phyloP scores from a whole-genome alignment of 2,888 invertebrate species.

The Lobophora halterata region DNA sequence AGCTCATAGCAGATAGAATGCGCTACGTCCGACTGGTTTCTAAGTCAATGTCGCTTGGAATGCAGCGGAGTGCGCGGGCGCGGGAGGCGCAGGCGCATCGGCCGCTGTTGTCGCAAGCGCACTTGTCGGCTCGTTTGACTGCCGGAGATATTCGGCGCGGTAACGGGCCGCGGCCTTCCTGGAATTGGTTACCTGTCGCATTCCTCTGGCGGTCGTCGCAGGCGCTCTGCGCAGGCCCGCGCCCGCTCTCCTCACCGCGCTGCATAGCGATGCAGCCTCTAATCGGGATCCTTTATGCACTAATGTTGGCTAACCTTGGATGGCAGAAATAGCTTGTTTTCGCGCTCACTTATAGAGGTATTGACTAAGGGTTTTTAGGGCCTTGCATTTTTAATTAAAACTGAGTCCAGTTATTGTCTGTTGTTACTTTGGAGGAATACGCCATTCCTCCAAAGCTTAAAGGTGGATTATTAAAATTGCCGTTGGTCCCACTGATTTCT shows the following conservation, averaged over 20 bases:
- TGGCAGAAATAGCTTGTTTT: slow-evolving; percentile 10
- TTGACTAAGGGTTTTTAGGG: too few relatives aligned
- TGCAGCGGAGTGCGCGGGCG: slow-evolving; percentile 53
- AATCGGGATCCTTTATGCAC: slow-evolving; percentile 46
- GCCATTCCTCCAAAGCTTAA: too few relatives aligned
- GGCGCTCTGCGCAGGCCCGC: slow-evolving; percentile 38
- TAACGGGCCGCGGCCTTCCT: slow-evolving; percentile 80
- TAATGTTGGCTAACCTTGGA: slow-evolving; percentile 34
- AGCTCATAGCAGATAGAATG: slow-evolving; percentile 16
- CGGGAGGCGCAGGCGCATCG: slow-evolving; percentile 55
- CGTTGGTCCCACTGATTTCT: too few relatives aligned
- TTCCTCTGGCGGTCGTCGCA: slow-evolving; percentile 69
- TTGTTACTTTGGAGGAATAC: too few relatives aligned
- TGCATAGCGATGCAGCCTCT: slow-evolving; percentile 60
- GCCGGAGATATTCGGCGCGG: slow-evolving; percentile 79
- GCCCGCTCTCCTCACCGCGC: slow-evolving; percentile 33
- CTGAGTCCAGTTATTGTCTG: too few relatives aligned
- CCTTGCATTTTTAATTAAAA: too few relatives aligned
- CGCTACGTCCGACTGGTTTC: slow-evolving; percentile 65
- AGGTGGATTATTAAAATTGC: too few relatives aligned
- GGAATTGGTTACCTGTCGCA: slow-evolving; percentile 81
- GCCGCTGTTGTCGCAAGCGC: slow-evolving; percentile 77
- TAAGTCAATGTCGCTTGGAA: slow-evolving; percentile 76
- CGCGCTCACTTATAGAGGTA: neutral
- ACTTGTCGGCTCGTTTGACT: slow-evolving; percentile 80